Evolutionary conservation across 2,113 vertebrate species (phyloP).

Genomic region (Rostratula benghalensis): DNA sequence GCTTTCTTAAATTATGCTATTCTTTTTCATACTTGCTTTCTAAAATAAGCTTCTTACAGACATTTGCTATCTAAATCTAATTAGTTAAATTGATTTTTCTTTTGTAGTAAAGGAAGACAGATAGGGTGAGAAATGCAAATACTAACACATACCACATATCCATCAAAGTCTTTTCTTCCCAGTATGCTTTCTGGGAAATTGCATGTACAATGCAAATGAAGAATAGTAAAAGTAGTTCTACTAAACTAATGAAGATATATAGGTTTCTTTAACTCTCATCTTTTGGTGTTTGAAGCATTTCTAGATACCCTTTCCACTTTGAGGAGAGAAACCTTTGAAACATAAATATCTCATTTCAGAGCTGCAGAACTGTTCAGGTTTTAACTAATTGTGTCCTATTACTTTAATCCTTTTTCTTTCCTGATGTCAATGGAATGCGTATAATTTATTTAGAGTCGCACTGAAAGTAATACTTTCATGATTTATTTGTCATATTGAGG

Average conservation of each 20-base stretch:
- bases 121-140: conserved; percentile 30
- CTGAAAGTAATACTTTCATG: neutral
- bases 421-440: neutral
- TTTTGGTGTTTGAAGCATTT: neutral
- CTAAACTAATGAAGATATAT: conserved; percentile 11
- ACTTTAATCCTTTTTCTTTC: conserved; percentile 47
- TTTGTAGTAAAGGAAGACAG: conserved; percentile 17
- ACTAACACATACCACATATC: neutral
- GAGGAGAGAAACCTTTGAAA: conserved; percentile 1
- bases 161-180: conserved; percentile 4
- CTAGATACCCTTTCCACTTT: conserved; percentile 8
- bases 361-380: conserved; percentile 48
- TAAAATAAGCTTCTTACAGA: neutral
- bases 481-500: neutral
- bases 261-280: neutral
- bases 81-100: conserved; percentile 35
- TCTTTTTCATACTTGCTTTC: conserved; percentile 1
- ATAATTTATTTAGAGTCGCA: neutral
- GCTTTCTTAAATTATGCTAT: neutral
- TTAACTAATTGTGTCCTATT: conserved; percentile 43
- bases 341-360: conserved; percentile 24
- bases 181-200: conserved; percentile 8
- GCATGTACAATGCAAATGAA: conserved; percentile 18
- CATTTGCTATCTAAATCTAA: neutral
- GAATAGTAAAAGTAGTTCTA: conserved; percentile 16